Evolutionary conservation across 2,113 vertebrate species (phyloP).

Genomic region (human): GRCh38 chr2:142315001-142315500

Average conservation of each 20-base stretch:
- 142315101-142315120: constrained; percentile 60
- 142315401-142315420: neutral
- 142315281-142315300: neutral
- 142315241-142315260: neutral
- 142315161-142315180: constrained; percentile 38
- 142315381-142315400: neutral
- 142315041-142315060: constrained; percentile 75
- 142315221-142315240: neutral
- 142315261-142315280: constrained; percentile 33
- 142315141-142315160: constrained; percentile 48
- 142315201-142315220: constrained; percentile 68
- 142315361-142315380: constrained; percentile 17
- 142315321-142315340: neutral
- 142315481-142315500: neutral
- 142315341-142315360: neutral
- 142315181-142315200: constrained; percentile 13
- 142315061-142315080: constrained; percentile 72
- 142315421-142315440: constrained; percentile 5
- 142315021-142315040: constrained; percentile 39
- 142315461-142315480: neutral
- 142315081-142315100: neutral
- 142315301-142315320: constrained; percentile 45
- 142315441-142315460: neutral
- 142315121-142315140: constrained; percentile 61
- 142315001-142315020: constrained; percentile 70